Evolutionary conservation across 2,113 vertebrate genomes (phyloP).

Genomic region (Sapajus apella): DNA sequence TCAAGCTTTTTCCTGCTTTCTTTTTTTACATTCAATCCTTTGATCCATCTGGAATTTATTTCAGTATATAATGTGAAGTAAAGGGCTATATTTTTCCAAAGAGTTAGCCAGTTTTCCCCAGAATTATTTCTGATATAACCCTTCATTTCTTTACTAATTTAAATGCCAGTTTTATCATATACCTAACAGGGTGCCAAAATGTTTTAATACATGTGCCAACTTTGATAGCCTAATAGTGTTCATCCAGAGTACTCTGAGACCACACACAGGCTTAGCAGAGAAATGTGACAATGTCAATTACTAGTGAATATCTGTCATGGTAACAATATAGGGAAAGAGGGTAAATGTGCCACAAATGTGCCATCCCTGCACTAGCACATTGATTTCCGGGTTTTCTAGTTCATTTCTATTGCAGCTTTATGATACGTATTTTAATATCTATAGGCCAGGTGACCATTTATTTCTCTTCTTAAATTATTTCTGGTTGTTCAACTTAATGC

Average conservation of each 20-base stretch:
- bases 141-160: slow-evolving; percentile 55
- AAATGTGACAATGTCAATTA: background rate
- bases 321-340: background rate
- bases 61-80: slow-evolving; percentile 46
- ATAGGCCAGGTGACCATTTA: background rate
- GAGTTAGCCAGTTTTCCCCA: slow-evolving; percentile 50
- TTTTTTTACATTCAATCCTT: slow-evolving; percentile 42
- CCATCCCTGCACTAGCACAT: background rate
- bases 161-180: slow-evolving; percentile 52
- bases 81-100: slow-evolving; percentile 52
- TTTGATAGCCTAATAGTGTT: background rate
- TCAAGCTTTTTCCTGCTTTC: slow-evolving; percentile 22
- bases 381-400: background rate
- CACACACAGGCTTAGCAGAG: too few species aligned
- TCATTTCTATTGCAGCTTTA: background rate
- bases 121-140: slow-evolving; percentile 40
- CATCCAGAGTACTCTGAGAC: background rate
- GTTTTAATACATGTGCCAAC: background rate
- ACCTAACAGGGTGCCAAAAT: background rate
- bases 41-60: slow-evolving; percentile 66
- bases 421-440: background rate
- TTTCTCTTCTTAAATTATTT: slow-evolving; percentile 40
- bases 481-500: background rate
- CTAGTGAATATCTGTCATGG: background rate
- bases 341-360: background rate